A percentile compares a stretch with the other conserved stretches of the same genome.
Evolutionary conservation across 1,140 invertebrate genomes (phyloP).

Genomic region (Berghia stephanieae): DNA sequence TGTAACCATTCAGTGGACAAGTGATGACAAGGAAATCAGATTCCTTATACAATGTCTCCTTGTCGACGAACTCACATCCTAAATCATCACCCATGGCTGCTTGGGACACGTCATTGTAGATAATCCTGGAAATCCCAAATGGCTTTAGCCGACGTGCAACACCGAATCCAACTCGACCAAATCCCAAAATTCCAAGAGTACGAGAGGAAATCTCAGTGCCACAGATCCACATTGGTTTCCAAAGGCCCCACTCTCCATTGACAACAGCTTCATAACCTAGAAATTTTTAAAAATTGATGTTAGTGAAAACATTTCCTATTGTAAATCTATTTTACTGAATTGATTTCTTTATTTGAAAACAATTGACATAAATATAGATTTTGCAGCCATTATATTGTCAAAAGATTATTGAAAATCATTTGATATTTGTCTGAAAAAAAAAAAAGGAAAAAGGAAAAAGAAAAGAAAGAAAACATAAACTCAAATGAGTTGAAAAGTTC

Average conservation of each 20-base stretch:
- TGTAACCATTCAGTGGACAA: constrained; percentile 52
- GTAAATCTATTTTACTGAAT: not conserved
- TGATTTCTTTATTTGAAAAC: too few species aligned
- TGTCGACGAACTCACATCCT: constrained; percentile 75
- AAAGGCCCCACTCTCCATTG: constrained; percentile 69
- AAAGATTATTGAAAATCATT: not conserved
- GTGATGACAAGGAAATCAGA: constrained; percentile 62
- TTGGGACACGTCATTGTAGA: constrained; percentile 78
- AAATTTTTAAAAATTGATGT: constrained; percentile 14
- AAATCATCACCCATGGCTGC: constrained; percentile 71
- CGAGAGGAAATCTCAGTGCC: constrained; percentile 80
- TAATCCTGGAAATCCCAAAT: constrained; percentile 75
- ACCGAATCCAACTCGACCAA: constrained; percentile 77
- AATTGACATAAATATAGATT: not conserved
- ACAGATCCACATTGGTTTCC: constrained; percentile 90
- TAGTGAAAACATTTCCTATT: not conserved
- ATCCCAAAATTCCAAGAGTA: constrained; percentile 85
- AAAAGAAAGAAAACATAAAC: too few species aligned
- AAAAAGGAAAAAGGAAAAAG: not conserved
- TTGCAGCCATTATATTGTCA: not conserved
- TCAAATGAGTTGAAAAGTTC: too few species aligned
- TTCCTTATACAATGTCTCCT: constrained; percentile 48
- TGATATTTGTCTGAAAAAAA: not conserved
- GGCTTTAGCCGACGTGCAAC: constrained; percentile 76
- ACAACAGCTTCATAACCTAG: constrained; percentile 56